Evolutionary conservation across 1,140 invertebrate genomes (phyloP).

Genomic region (Brachionus sp.): DNA sequence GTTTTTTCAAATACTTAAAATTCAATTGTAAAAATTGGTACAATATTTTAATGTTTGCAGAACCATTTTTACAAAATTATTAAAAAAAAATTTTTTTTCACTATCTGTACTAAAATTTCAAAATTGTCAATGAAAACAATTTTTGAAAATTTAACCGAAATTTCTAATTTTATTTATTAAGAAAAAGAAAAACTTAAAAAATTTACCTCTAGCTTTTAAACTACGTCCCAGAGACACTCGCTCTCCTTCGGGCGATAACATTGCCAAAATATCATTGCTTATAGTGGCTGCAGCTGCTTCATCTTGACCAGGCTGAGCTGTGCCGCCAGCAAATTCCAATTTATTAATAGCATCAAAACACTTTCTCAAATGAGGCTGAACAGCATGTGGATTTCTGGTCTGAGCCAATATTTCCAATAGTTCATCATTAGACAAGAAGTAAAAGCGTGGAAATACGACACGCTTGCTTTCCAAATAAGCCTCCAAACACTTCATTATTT

Average conservation of each 20-base stretch:
- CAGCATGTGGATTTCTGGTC: slow-evolving; percentile 77
- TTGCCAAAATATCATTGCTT: slow-evolving; percentile 37
- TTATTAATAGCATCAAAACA: slow-evolving; percentile 73
- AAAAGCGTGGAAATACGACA: slow-evolving; percentile 60
- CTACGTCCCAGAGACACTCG: not conserved
- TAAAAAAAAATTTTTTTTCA: no score
- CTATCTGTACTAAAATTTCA: no score
- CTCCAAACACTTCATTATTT: slow-evolving; percentile 61
- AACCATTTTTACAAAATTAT: no score
- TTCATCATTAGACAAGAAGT: slow-evolving; percentile 61
- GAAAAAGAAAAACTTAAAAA: not conserved
- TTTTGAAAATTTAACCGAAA: no score
- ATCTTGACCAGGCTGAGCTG: slow-evolving; percentile 46
- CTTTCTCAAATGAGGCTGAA: slow-evolving; percentile 80
- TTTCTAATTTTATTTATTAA: no score
- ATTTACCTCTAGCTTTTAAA: slow-evolving; percentile 24
- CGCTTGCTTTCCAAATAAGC: slow-evolving; percentile 60
- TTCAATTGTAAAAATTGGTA: no score
- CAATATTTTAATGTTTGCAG: no score
- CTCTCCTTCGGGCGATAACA: slow-evolving; percentile 46
- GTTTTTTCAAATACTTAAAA: no score
- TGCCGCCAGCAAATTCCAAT: slow-evolving; percentile 70
- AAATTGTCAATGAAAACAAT: no score
- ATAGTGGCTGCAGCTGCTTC: not conserved
- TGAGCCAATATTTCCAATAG: slow-evolving; percentile 62